Evolutionary conservation across 2,797 vertebrate genomes (phyloP), one percentile per base, ranked within the genome.

Genomic region (Danio aesculapii): DNA sequence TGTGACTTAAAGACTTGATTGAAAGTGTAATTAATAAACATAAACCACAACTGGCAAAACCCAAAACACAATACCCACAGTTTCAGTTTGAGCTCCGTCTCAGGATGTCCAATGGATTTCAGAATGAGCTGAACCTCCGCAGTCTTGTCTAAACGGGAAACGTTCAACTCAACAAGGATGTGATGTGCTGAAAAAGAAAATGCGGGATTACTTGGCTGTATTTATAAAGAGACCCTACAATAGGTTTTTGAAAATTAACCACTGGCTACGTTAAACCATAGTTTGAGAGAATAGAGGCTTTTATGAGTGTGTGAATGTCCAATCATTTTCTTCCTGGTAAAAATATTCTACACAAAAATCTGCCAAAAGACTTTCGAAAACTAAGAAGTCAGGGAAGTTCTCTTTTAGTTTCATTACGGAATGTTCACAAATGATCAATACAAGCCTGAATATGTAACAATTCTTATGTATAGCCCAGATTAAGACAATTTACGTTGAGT

Each of bases 101-200:
- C 67, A 43, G 85, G 52, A 16, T 73, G 57, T 59, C 72, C 85
- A 5, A 63, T 74, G 0, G 90, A 92, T 57, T 13, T 85, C 84
- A 95, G 89, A 0, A 81, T 91, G 80, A 94, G 88, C 77, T 92
- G 87, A 83, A 95, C 80, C 83, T 93, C 92, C 0, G 92, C 92
- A 2, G 88, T 92, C 83, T 88, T 94, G n/a, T 85, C 87, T 87
- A 95, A 86, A 0, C 81, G 82, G 13, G 88, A 91, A 52, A 94
- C 91, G 61, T 92, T 89, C 85, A 95, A 74, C 84, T 90, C 75
- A 84, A 95, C 72, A 86, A 95, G 89, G 81, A 95, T 90, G 86
- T 95, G 94, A 85, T 93, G 88, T 72, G 86, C 94, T 95, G 58
- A 53, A 43, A 39, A 52, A 66, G 1, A 52, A 49, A 19, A 70